A percentile compares a stretch with the other conserved stretches of the same genome.
These are phyloP conservation scores for Henricia sp. DNA, from an alignment of 53 echinoderm and acorn worm species.

Conservation along the genomic window DNA sequence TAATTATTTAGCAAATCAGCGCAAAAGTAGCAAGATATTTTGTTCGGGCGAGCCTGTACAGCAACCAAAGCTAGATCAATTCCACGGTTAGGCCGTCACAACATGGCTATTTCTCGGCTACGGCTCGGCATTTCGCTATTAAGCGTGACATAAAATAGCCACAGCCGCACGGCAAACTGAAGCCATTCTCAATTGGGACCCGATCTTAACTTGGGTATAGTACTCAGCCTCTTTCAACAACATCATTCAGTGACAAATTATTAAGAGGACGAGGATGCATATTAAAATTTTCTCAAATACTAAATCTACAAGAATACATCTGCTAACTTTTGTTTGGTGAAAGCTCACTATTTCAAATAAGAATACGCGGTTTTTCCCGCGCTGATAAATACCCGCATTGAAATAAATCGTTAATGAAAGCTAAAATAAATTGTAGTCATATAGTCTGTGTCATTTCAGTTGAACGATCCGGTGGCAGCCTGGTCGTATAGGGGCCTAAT, in stretches of 20 bases:
- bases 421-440: neutral
- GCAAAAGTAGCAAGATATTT: neutral
- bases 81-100: neutral
- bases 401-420: constrained; percentile 1
- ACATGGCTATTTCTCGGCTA: too few relatives aligned
- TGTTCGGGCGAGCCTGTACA: neutral
- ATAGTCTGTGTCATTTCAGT: neutral
- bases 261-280: neutral
- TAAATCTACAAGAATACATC: constrained; percentile 4
- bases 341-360: constrained; percentile 31
- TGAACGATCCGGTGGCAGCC: neutral
- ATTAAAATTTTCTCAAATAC: neutral
- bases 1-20: neutral
- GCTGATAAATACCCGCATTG: constrained; percentile 40
- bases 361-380: neutral
- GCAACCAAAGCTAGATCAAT: neutral
- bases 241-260: neutral
- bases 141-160: too few relatives aligned
- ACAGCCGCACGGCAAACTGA: too few relatives aligned
- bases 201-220: too few relatives aligned
- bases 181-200: too few relatives aligned
- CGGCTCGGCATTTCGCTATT: too few relatives aligned
- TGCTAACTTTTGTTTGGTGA: neutral
- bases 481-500: neutral
- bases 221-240: constrained; percentile 3